A percentile compares a stretch with the other conserved stretches of the same genome.
Evolutionary conservation across 2,888 invertebrate species (phyloP).

Genomic region (Lamellibrachia satsuma): DNA sequence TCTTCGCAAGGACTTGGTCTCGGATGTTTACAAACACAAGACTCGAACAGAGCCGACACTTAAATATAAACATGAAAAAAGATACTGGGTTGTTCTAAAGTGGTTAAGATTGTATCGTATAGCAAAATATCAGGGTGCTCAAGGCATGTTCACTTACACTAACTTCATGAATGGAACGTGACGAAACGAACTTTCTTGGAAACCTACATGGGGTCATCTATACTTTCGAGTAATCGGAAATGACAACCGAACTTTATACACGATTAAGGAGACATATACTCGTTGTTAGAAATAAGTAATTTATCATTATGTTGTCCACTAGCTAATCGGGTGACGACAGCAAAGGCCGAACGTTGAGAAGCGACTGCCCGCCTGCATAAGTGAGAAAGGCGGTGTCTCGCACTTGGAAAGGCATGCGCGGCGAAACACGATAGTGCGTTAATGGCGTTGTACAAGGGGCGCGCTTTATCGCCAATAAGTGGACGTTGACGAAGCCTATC

Average conservation of each 20-base stretch:
- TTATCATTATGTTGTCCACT: background rate
- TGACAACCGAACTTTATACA: background rate
- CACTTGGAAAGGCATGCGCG: background rate
- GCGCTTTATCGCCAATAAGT: background rate
- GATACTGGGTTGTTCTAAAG: background rate
- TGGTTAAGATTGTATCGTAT: background rate
- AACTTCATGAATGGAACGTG: background rate
- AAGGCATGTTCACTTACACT: background rate
- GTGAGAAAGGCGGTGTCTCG: background rate
- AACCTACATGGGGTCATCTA: background rate
- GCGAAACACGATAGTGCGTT: background rate
- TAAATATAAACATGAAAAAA: background rate
- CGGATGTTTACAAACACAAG: background rate
- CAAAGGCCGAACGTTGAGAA: background rate
- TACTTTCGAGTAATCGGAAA: background rate
- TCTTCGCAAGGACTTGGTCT: background rate
- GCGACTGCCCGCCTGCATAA: background rate
- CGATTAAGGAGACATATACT: background rate
- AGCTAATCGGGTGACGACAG: background rate
- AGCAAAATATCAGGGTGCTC: background rate
- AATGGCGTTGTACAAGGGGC: conserved; percentile 6
- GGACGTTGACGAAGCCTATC: conserved; percentile 17
- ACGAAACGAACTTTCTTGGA: background rate
- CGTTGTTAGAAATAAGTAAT: background rate
- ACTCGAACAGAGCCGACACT: background rate